Base-by-base conservation (phyloP, 2,113 vertebrate species). In the Oncorhynchus keta region DNA sequence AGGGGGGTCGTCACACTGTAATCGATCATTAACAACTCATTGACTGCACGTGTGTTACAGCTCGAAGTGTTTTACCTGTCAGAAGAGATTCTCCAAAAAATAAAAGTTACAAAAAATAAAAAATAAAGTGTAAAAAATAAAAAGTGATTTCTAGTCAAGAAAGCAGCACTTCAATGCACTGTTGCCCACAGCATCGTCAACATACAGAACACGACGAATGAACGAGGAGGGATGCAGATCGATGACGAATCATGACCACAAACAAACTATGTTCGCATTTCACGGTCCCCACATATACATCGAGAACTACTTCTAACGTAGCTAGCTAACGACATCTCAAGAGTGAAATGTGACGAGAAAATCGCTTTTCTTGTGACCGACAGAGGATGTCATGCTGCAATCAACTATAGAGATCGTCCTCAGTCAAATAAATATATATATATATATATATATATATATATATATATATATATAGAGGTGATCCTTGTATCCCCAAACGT, bases 151-250 rank as follows among this genome's bases (percentile, higher is more conserved):
- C 78, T 79, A 85, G 72, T 80, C 13, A 78, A 82, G 65, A 78
- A 91, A 91, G 90, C 90, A 91, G 89, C 90, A 81, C 77, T 88
- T 84, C 71, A 86, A 86, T 83, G 82, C 70, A 73, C 77, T 24
- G 88, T 66, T 92, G 92, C 92, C 93, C 93, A 94, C 92, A 94
- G 93, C 90, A 93, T 87, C 91, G 75, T 16, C 51, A 55, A 55
- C 45, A 68, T 59, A 78, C 18, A 11, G 66, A 73, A 78, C 65
- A 67, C 4, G 11, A 70, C 51, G 28, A 11, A 57, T 24, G 22
- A 76, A 55, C 14, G 61, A 51, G 16, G 16, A 66, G 39, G 22
- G 26, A 22, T 35, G n/a, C 2, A 78, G 16, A 51, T 11, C 39
- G n/a, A 9, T n/a, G 57, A 73, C 26, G 26, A 26, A 55, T 5